phyloP scores from a whole-genome alignment of 2,888 invertebrate genomes.

The Drosophila acutilabella region DNA sequence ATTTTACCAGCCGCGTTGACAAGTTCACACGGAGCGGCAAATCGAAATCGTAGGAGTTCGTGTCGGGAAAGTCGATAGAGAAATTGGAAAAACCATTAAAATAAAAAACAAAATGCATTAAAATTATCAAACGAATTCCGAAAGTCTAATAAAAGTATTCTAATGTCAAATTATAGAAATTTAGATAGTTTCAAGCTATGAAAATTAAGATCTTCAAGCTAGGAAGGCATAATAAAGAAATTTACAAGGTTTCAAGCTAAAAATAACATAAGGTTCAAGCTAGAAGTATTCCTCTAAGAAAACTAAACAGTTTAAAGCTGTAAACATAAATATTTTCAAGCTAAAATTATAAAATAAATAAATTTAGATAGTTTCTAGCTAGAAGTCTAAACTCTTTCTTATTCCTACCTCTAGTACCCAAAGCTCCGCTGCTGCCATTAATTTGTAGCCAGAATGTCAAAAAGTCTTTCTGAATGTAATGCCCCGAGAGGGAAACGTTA shows the following conservation, averaged over 20 bases:
- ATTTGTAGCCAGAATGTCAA: not conserved
- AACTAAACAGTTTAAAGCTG: not conserved
- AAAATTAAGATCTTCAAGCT: too few species aligned
- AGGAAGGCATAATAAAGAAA: not conserved
- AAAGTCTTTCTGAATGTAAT: constrained; percentile 8
- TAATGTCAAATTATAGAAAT: not conserved
- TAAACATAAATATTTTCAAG: too few species aligned
- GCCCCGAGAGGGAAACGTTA: constrained; percentile 10
- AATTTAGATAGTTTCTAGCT: not conserved
- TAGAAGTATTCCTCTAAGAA: not conserved
- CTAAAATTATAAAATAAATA: too few species aligned
- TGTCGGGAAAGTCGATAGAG: constrained; percentile 5
- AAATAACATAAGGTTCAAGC: too few species aligned
- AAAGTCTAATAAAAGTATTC: too few species aligned
- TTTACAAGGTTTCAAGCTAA: not conserved
- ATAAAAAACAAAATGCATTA: constrained; percentile 5
- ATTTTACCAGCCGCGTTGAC: constrained; percentile 38
- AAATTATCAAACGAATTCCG: constrained; percentile 2
- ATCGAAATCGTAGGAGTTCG: constrained; percentile 8
- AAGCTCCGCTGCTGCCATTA: too few species aligned
- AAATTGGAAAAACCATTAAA: constrained; percentile 15
- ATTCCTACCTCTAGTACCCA: too few species aligned
- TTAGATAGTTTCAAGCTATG: too few species aligned
- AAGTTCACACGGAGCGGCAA: constrained; percentile 54
- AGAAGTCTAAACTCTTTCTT: not conserved